Base-by-base conservation (phyloP, 1,140 invertebrate species). In the Penaeus indicus region DNA sequence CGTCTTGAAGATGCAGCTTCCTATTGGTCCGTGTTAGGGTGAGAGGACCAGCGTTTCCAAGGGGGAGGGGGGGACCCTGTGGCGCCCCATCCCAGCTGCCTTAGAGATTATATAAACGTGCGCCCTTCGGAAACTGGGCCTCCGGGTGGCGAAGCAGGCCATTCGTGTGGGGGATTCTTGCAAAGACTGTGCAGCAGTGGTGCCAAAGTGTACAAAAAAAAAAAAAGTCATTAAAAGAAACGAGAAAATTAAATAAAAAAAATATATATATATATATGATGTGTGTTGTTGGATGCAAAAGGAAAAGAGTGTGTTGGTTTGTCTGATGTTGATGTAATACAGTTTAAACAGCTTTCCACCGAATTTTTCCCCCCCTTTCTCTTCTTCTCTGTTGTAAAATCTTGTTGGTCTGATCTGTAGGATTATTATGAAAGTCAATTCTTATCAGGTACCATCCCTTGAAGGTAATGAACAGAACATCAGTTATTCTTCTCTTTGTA, bases 151-250 rank as follows among this genome's bases (percentile, higher is more conserved):
- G 32, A 60, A 80, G 54, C 78, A 60, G 78, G 25, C 47, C 25
- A 60, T 32, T 60, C n/a, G 54, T 11, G 25, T 80, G 78, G 78
- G 61, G 47, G 61, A 60, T 80, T 25, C 78, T 25, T 60, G 54
- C 78, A 77, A 85, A 85, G 69, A 85, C 60, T 85, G 69, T 85
- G 69, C 69, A 85, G 84, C 84, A 85, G 84, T 85, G 84, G 84
- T 85, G 84, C 84, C 84, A 77, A 67, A 85, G 84, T 85, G 69
- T 85, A 85, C 72, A 85, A 25, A 80, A 80, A 47, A 85, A 25
- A 80, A 80, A 47, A 54, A 54, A 54, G 54, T 54, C 54, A 13
- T 13, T 54, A 16, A 54, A 16, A 54, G 54, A 54, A 54, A 54
- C 8, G 10, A 54, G 19, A 80, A 60, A 60, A 60, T 80, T n/a